Base-by-base conservation (phyloP, 1,140 invertebrate species). In the Daktulosphaira vitifoliae region DNA sequence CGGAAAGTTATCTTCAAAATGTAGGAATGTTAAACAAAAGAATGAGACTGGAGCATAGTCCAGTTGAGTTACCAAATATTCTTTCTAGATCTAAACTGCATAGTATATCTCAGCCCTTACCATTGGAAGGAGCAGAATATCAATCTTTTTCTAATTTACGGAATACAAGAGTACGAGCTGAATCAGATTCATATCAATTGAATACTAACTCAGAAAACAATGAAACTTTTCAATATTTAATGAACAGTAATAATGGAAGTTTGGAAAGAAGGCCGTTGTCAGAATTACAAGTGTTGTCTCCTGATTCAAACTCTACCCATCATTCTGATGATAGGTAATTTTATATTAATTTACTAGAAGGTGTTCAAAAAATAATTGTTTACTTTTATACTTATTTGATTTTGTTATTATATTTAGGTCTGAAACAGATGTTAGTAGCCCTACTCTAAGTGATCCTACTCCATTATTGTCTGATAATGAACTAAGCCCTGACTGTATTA, bases 281-380 rank as follows among this genome's bases (percentile, higher is more conserved):
- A 46, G 56, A 48, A 25, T 46, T 62, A 23, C 39, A 46, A 46
- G 56, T 62, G 7, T 6, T 33, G 6, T 62, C 42, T 1, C 56
- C 56, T 1, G 56, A 62, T 7, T 46, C 42, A 0, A 37, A 48
- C 29, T 62, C 56, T 29, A 6, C 29, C 5, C 18, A 44, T 62
- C 38, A 48, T 62, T 62, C 56, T 29, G 56, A 62, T 33, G 56
- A 62, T 62, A 48, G 56, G 56, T 62, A 62, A 22, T 48, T 8
- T 11, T 15, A n/a, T 44, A n/a, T 7, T 5, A 62, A 22, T 20
- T 6, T 15, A n/a, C 15, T 16, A 18, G 9, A 25, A 37, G 6
- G 13, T 16, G 8, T 25, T 20, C 18, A 20, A 22, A 46, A 20
- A 48, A 5, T 33, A 6, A 33, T 33, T 33, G 29, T 6, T 62